Evolutionary conservation across 1,140 invertebrate species (phyloP).

Genomic region (Microplitis demolitor): DNA sequence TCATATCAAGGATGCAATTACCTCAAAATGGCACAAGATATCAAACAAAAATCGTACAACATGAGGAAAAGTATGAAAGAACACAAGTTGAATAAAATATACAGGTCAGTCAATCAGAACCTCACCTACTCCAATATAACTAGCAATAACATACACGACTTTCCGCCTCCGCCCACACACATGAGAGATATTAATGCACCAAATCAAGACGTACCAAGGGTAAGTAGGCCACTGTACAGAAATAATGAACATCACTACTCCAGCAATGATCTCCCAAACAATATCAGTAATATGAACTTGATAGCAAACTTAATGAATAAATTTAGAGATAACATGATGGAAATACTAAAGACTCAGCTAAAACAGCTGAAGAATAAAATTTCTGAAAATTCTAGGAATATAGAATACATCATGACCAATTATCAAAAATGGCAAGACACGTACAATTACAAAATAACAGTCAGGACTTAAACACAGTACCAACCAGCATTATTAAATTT

Average conservation of each 20-base stretch:
- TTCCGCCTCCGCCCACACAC: too few relatives aligned
- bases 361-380: neutral
- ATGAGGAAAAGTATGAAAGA: neutral
- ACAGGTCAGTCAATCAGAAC: neutral
- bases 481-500: neutral
- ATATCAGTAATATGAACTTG: too few relatives aligned
- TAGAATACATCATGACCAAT: neutral
- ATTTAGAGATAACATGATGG: too few relatives aligned
- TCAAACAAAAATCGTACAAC: neutral
- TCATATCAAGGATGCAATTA: slow-evolving; percentile 29
- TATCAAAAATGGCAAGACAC: neutral
- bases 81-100: neutral
- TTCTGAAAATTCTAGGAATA: neutral
- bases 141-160: too few relatives aligned
- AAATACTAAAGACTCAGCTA: too few relatives aligned
- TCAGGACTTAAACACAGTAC: neutral
- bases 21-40: neutral
- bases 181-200: too few relatives aligned
- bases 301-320: too few relatives aligned
- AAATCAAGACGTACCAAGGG: too few relatives aligned
- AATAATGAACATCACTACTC: too few relatives aligned
- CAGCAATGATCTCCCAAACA: too few relatives aligned
- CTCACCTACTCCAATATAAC: too few relatives aligned
- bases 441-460: neutral
- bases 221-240: too few relatives aligned